Evolutionary conservation across 2,888 invertebrate genomes (phyloP).

Genomic region (Nesidiocoris tenuis): DNA sequence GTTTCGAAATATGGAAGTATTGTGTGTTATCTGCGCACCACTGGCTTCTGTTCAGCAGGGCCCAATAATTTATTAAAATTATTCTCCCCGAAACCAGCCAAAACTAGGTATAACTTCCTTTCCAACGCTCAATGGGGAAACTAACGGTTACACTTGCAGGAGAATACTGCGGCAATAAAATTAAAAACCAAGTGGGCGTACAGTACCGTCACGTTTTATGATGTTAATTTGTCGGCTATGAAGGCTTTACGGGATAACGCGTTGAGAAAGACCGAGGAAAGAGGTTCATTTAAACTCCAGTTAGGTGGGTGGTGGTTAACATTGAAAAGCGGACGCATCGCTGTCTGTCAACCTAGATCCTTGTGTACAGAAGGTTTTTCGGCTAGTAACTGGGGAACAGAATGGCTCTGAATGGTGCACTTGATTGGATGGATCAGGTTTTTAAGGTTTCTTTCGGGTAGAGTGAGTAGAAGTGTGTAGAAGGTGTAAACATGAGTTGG

Average conservation of each 20-base stretch:
- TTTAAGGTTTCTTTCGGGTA: no score
- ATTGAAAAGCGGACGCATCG: not conserved
- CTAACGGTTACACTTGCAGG: not conserved
- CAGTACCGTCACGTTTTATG: not conserved
- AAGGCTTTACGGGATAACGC: not conserved
- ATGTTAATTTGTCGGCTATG: not conserved
- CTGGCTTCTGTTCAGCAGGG: not conserved
- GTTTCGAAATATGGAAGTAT: no score
- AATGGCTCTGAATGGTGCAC: not conserved
- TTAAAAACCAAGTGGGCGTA: no score
- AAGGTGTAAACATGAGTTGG: no score
- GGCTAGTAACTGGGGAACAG: not conserved
- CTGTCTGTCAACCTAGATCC: not conserved
- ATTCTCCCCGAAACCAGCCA: not conserved
- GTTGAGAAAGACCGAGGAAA: not conserved
- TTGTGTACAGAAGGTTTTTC: not conserved
- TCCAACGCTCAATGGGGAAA: not conserved
- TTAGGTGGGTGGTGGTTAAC: not conserved
- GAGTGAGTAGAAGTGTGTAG: no score
- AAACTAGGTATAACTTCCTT: no score
- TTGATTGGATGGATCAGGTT: not conserved
- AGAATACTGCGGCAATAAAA: no score
- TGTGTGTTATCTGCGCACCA: no score
- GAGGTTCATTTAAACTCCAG: not conserved
- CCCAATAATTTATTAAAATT: not conserved